Conservation (phyloP, 2,797 vertebrate genomes). For the Sebastes minor region DNA sequence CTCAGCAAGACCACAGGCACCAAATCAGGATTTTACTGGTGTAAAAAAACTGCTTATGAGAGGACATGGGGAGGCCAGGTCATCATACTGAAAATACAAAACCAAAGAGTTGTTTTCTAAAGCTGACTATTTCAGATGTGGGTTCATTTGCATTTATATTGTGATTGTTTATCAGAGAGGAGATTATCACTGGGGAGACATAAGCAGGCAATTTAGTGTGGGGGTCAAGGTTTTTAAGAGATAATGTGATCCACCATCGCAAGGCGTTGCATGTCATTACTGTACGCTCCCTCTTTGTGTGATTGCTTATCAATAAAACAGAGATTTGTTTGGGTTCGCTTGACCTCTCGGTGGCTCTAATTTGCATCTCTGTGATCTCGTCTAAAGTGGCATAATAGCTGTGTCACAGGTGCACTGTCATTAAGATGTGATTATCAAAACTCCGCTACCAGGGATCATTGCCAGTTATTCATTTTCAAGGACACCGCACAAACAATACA, state of each 20-base stretch:
- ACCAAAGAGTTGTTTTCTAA: not conserved
- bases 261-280: constrained; percentile 3
- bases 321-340: constrained; percentile 5
- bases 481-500: constrained; percentile 40
- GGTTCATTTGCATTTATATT: constrained; percentile 43
- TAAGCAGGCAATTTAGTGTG: constrained; percentile 11
- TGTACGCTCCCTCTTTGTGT: not conserved
- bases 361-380: constrained; percentile 40
- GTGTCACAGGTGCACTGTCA: constrained; percentile 26
- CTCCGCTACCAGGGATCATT: constrained; percentile 10
- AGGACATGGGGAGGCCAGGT: not conserved
- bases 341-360: not conserved
- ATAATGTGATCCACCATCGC: constrained; percentile 1
- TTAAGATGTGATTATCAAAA: constrained; percentile 45
- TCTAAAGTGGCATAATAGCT: constrained; percentile 29
- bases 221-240: not conserved
- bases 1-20: constrained; percentile 37
- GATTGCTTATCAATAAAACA: not conserved
- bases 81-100: constrained; percentile 3
- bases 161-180: constrained; percentile 8
- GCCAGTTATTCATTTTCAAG: constrained; percentile 35
- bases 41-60: not conserved
- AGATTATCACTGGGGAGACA: constrained; percentile 12
- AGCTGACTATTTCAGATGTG: constrained; percentile 13
- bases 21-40: constrained; percentile 7